phyloP scores from a whole-genome alignment of 2,797 vertebrate species.

The Babyrousa celebensis region DNA sequence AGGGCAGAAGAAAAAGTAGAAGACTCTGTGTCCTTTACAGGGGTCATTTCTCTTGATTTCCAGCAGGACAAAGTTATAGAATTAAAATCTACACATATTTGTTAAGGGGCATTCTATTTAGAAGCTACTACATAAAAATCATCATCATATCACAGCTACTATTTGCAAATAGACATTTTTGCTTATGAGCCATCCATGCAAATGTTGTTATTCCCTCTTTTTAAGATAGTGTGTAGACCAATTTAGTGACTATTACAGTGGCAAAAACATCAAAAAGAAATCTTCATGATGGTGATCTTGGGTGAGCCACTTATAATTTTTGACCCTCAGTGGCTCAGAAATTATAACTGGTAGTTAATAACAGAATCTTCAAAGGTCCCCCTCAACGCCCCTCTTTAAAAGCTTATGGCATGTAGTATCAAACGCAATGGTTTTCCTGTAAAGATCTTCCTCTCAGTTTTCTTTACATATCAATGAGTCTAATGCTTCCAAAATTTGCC shows the following conservation, averaged over 20 bases:
- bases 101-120: neutral
- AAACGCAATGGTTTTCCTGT: neutral
- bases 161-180: neutral
- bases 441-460: neutral
- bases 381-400: neutral
- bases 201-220: neutral
- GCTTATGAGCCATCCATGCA: neutral
- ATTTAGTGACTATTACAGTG: neutral
- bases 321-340: neutral
- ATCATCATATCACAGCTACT: neutral
- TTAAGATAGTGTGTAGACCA: neutral
- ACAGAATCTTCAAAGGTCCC: neutral
- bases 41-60: neutral
- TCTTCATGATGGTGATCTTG: neutral
- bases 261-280: neutral
- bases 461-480: neutral
- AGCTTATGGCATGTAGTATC: neutral
- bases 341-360: neutral
- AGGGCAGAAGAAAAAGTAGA: neutral
- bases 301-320: neutral
- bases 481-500: neutral
- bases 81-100: neutral
- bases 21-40: neutral
- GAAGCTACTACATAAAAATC: neutral
- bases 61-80: neutral